Conservation (phyloP, 2,797 vertebrate species). For the Scolopax rusticola region DNA sequence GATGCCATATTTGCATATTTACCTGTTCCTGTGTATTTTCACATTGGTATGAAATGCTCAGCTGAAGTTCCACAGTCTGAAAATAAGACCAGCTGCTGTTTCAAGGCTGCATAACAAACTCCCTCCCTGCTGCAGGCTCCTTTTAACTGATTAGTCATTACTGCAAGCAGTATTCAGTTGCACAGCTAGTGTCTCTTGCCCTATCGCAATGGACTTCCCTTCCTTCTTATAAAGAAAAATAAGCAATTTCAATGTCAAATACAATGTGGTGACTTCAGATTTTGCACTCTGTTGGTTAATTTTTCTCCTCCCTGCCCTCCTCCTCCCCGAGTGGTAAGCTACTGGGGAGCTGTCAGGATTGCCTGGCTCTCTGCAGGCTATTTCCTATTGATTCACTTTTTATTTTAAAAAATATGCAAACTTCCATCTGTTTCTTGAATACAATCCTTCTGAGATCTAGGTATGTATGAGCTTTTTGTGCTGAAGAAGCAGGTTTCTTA, state of each 20-base stretch:
- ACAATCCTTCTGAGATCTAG: constrained; percentile 60
- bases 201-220: background rate
- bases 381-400: constrained; percentile 30
- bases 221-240: background rate
- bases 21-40: background rate
- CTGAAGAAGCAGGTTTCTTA: constrained; percentile 38
- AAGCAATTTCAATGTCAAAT: background rate
- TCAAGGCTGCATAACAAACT: background rate
- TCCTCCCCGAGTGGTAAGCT: background rate
- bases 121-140: background rate
- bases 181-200: background rate
- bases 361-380: constrained; percentile 21
- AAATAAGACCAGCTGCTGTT: background rate
- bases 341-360: background rate
- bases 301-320: background rate
- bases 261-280: background rate
- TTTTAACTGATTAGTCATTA: background rate
- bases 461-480: constrained; percentile 47
- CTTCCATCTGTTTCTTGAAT: constrained; percentile 67
- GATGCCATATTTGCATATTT: background rate
- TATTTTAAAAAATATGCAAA: constrained; percentile 63
- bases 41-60: background rate
- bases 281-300: background rate
- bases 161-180: background rate
- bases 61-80: background rate